These are phyloP conservation scores for Cheilosia pagana DNA, from an alignment of 2,888 invertebrate species.

Conservation along the genomic window DNA sequence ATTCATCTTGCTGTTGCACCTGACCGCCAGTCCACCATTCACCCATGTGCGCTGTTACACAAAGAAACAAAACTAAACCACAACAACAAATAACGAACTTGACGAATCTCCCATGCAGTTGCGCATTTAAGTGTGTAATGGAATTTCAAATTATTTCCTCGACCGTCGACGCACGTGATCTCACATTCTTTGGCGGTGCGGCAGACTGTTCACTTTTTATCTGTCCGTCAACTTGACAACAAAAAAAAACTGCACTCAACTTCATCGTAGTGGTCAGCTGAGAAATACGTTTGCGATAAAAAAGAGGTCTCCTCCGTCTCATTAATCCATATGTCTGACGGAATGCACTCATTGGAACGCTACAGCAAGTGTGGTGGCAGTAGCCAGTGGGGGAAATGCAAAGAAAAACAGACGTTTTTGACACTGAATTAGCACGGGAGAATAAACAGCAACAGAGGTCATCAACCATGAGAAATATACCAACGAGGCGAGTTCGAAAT, in stretches of 20 bases:
- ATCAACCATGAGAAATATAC: slow-evolving; percentile 50
- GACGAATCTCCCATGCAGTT: slow-evolving; percentile 10
- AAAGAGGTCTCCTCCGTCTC: slow-evolving; percentile 13
- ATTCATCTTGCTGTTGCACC: slow-evolving; percentile 61
- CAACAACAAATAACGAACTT: not conserved
- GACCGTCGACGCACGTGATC: slow-evolving; percentile 58
- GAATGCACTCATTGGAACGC: slow-evolving; percentile 65
- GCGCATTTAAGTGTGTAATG: slow-evolving; percentile 62
- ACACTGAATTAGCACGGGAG: slow-evolving; percentile 44
- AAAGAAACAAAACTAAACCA: slow-evolving; percentile 25
- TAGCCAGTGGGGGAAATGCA: not conserved
- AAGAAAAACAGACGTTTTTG: slow-evolving; percentile 17
- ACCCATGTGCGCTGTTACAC: not conserved
- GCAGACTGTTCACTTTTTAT: not conserved
- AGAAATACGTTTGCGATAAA: not conserved
- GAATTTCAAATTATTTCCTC: slow-evolving; percentile 66
- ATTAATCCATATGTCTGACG: slow-evolving; percentile 31
- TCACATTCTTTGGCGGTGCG: slow-evolving; percentile 12
- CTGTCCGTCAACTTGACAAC: slow-evolving; percentile 31
- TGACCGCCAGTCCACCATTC: slow-evolving; percentile 31
- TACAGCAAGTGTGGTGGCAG: slow-evolving; percentile 18
- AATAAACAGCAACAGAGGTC: slow-evolving; percentile 35
- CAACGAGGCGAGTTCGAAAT: not conserved
- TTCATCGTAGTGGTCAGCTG: slow-evolving; percentile 23
- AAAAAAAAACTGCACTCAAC: not conserved